These are phyloP conservation scores for Spea bombifrons DNA, from an alignment of 2,113 vertebrate species.

Conservation along the genomic window DNA sequence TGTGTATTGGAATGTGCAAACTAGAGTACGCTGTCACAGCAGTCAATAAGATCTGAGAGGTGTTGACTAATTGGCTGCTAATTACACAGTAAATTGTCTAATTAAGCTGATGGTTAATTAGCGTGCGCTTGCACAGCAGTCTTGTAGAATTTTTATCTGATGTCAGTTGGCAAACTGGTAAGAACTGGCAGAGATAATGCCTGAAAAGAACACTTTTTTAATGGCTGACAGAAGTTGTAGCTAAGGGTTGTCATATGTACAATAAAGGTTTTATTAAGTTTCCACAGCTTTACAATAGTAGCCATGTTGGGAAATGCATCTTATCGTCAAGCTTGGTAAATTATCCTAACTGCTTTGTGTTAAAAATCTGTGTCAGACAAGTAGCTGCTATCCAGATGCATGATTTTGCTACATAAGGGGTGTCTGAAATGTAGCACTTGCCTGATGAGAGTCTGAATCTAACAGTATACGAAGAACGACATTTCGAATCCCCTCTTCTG, in stretches of 20 bases:
- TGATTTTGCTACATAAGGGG: neutral
- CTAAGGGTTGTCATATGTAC: slow-evolving; percentile 68
- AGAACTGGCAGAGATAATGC: slow-evolving; percentile 76
- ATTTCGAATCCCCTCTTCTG: neutral
- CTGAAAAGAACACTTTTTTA: slow-evolving; percentile 64
- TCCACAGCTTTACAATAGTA: slow-evolving; percentile 52
- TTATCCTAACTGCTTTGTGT: slow-evolving; percentile 32
- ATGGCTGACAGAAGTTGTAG: slow-evolving; percentile 70
- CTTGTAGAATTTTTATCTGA: slow-evolving; percentile 84
- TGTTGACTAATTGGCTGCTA: slow-evolving; percentile 93
- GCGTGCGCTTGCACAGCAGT: slow-evolving; percentile 86
- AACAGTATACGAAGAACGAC: neutral
- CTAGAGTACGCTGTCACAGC: slow-evolving; percentile 86
- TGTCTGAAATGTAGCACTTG: neutral
- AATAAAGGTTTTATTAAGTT: slow-evolving; percentile 64
- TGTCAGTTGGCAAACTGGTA: slow-evolving; percentile 87
- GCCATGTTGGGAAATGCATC: slow-evolving; percentile 44
- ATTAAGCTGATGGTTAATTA: slow-evolving; percentile 96
- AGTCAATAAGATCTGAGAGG: slow-evolving; percentile 88
- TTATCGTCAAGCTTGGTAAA: slow-evolving; percentile 51
- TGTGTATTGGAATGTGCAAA: slow-evolving; percentile 75
- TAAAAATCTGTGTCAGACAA: neutral
- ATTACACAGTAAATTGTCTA: slow-evolving; percentile 98
- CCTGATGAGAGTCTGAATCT: neutral
- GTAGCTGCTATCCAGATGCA: neutral